Conservation (phyloP, 2,888 invertebrate species). For the Luffia ferchaultella region DNA sequence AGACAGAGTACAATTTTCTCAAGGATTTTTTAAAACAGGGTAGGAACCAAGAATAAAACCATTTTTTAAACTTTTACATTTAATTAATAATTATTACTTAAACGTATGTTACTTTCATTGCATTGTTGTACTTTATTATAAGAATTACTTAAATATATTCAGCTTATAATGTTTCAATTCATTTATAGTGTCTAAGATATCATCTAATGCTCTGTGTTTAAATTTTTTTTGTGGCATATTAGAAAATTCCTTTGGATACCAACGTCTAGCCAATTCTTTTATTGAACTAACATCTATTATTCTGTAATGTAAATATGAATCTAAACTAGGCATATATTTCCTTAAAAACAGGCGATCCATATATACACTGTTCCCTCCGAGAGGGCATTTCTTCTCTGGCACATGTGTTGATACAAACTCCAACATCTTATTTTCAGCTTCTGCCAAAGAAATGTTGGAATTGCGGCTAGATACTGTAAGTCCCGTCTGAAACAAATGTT, state of each 20-base stretch:
- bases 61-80: too few species aligned
- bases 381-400: conserved; percentile 69
- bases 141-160: conserved; percentile 68
- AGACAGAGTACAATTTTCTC: too few species aligned
- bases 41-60: too few species aligned
- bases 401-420: conserved; percentile 72
- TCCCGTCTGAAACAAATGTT: conserved; percentile 84
- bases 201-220: conserved; percentile 79
- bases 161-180: conserved; percentile 84
- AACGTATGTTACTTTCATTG: conserved; percentile 3
- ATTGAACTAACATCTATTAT: conserved; percentile 92
- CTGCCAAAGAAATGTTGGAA: conserved; percentile 69
- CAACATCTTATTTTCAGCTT: conserved; percentile 78
- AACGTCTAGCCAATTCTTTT: conserved; percentile 83
- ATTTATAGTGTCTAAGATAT: conserved; percentile 85
- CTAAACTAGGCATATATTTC: conserved; percentile 83
- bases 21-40: too few species aligned
- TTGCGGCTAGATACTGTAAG: conserved; percentile 75
- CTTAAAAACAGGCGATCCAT: conserved; percentile 84
- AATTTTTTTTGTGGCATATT: conserved; percentile 69
- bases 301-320: conserved; percentile 87
- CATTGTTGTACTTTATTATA: not conserved
- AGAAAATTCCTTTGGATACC: conserved; percentile 72
- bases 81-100: too few species aligned
- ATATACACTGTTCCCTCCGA: conserved; percentile 90